Conservation (phyloP, 2,113 vertebrate genomes). For the Collichthys lucidus region DNA sequence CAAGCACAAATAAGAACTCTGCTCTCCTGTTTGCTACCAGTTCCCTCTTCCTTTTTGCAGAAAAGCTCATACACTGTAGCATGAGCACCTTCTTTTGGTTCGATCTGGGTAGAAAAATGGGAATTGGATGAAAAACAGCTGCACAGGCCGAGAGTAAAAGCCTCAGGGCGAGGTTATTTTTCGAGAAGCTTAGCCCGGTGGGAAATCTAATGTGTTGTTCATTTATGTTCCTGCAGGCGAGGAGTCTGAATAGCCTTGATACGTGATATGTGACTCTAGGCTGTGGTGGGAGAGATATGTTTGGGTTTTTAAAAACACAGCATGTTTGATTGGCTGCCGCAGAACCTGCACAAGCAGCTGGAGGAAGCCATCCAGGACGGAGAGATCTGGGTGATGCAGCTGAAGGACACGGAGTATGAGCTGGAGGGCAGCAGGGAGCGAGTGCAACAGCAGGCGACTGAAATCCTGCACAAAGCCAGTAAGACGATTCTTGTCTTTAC, state of each 20-base stretch:
- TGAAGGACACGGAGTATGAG: slow-evolving; percentile 96
- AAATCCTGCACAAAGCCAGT: slow-evolving; percentile 96
- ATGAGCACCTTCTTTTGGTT: neutral
- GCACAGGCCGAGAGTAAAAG: slow-evolving; percentile 36
- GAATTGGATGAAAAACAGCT: slow-evolving; percentile 49
- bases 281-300: neutral
- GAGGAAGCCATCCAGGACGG: slow-evolving; percentile 95
- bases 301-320: neutral
- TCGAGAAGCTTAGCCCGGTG: slow-evolving; percentile 13
- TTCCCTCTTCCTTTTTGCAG: neutral
- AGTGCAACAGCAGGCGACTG: slow-evolving; percentile 94
- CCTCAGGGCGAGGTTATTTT: slow-evolving; percentile 30
- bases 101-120: slow-evolving; percentile 8
- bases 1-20: neutral
- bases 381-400: slow-evolving; percentile 92
- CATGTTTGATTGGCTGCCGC: slow-evolving; percentile 12
- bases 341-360: slow-evolving; percentile 97
- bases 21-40: neutral
- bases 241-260: slow-evolving; percentile 8
- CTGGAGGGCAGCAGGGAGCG: slow-evolving; percentile 92
- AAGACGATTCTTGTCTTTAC: slow-evolving; percentile 40
- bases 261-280: neutral
- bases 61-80: neutral
- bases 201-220: slow-evolving; percentile 47
- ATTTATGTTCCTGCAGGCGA: slow-evolving; percentile 36